phyloP scores from a whole-genome alignment of 2,888 invertebrate genomes.

The Penaeus monodon region DNA sequence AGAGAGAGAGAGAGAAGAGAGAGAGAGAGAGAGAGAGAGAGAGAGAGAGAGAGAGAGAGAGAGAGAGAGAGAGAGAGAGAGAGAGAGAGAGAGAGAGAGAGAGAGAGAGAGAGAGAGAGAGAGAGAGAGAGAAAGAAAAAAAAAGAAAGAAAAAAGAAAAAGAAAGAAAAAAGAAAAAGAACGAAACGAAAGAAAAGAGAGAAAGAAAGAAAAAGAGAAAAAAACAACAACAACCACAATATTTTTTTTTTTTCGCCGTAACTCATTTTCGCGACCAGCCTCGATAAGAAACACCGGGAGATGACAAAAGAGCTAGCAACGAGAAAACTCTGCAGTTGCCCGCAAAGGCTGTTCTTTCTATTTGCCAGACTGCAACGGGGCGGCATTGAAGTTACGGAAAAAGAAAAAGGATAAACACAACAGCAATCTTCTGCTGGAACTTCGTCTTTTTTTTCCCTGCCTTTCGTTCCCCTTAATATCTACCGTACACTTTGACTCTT shows the following conservation, averaged over 20 bases:
- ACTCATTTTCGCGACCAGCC: too few species aligned
- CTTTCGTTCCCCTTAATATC: too few species aligned
- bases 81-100: neutral
- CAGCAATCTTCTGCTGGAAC: neutral
- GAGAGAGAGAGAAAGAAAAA: constrained; percentile 9
- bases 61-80: constrained; percentile 9
- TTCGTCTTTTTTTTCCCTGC: too few species aligned
- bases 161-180: neutral
- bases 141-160: neutral
- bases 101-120: neutral
- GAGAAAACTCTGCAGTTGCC: neutral
- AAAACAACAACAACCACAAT: neutral
- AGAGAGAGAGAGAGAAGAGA: too few species aligned
- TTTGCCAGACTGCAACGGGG: neutral
- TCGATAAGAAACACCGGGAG: neutral
- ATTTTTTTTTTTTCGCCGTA: too few species aligned
- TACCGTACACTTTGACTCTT: too few species aligned
- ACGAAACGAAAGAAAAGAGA: neutral
- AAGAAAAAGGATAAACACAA: neutral
- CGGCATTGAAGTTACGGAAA: neutral
- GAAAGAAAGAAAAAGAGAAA: neutral
- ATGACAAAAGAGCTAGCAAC: neutral
- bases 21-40: constrained; percentile 9
- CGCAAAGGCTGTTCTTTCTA: too few species aligned
- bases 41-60: constrained; percentile 21